Conservation (phyloP, 2,113 vertebrate genomes). For the Dipodomys merriami region DNA sequence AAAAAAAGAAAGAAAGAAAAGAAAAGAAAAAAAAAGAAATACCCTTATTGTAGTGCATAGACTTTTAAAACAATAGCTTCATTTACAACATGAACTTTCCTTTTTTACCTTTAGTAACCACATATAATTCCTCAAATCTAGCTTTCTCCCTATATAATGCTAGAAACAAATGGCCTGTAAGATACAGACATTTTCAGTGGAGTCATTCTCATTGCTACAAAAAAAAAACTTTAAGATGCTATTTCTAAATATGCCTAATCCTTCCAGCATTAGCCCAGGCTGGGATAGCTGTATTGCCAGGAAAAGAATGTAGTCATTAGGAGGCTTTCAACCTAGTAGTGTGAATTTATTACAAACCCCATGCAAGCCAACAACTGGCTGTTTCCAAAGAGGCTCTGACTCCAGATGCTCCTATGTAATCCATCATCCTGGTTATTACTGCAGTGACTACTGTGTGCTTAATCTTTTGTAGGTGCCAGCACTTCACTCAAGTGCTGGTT, state of each 20-base stretch:
- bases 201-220: not conserved
- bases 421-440: conserved; percentile 40
- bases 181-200: not conserved
- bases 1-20: too few relatives aligned
- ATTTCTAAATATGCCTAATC: not conserved
- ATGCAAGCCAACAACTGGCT: conserved; percentile 29
- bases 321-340: conserved; percentile 50
- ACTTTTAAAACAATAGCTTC: conserved; percentile 7
- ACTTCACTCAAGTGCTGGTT: conserved; percentile 24
- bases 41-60: conserved; percentile 2
- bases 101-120: not conserved
- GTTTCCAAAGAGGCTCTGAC: conserved; percentile 45
- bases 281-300: not conserved
- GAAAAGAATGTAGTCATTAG: conserved; percentile 26
- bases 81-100: conserved; percentile 26
- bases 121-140: not conserved
- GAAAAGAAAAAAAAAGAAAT: not conserved
- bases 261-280: not conserved
- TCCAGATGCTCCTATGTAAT: conserved; percentile 40
- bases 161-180: conserved; percentile 3
- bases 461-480: conserved; percentile 23
- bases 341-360: conserved; percentile 59
- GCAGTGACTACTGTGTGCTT: conserved; percentile 8
- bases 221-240: conserved; percentile 10
- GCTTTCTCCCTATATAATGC: conserved; percentile 17